phyloP scores from a whole-genome alignment of 2,888 invertebrate genomes.

The Microctonus brassicae region DNA sequence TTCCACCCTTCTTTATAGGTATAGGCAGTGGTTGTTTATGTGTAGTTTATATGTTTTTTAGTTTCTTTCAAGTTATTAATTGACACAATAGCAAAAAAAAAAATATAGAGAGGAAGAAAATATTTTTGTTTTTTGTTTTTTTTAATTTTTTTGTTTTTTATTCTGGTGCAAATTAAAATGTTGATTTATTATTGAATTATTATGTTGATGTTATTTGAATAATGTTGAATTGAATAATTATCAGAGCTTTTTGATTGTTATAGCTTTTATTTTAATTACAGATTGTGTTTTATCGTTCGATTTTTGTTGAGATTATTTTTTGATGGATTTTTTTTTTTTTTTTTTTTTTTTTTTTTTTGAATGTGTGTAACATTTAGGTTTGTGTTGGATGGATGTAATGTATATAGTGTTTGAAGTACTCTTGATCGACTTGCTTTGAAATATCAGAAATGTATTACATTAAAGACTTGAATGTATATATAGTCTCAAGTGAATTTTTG shows the following conservation, averaged over 20 bases:
- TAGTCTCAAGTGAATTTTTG: conserved; percentile 9
- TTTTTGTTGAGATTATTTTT: not conserved
- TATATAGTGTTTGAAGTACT: conserved; percentile 19
- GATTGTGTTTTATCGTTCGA: not conserved
- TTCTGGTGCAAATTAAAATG: conserved; percentile 32
- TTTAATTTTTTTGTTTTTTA: no score
- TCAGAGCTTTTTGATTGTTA: conserved; percentile 30
- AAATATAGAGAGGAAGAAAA: not conserved
- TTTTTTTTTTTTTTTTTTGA: not conserved
- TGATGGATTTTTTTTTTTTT: not conserved
- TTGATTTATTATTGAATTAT: conserved; percentile 49
- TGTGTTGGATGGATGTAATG: not conserved
- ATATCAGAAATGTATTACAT: conserved; percentile 16
- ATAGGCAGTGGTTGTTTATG: not conserved
- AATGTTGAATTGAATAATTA: conserved; percentile 38
- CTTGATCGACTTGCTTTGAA: conserved; percentile 22
- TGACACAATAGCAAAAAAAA: not conserved
- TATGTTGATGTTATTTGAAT: no score
- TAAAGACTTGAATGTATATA: conserved; percentile 14
- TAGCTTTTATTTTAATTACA: conserved; percentile 31
- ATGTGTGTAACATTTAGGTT: no score
- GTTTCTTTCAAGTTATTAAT: not conserved
- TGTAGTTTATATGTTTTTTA: not conserved
- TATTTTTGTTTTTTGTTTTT: not conserved
- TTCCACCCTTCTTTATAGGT: not conserved